Conservation (phyloP, 2,888 invertebrate genomes). For the Leucophora obtusa region DNA sequence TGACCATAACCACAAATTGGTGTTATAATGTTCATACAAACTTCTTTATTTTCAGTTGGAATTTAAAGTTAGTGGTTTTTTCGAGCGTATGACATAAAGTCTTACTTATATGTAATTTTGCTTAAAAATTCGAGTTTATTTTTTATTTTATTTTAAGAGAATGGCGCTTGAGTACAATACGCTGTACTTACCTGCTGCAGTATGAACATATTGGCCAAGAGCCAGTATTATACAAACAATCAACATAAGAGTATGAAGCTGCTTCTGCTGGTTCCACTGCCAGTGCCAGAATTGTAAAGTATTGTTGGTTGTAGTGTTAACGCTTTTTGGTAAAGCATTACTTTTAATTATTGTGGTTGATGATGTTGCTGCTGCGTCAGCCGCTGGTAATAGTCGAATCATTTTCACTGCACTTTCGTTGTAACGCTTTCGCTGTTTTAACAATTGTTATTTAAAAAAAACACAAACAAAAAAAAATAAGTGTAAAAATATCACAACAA, state of each 20-base stretch:
- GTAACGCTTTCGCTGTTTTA: slow-evolving; percentile 77
- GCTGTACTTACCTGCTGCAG: slow-evolving; percentile 62
- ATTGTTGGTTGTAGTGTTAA: slow-evolving; percentile 50
- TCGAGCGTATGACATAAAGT: background rate
- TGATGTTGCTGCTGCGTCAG: slow-evolving; percentile 57
- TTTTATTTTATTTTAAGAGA: slow-evolving; percentile 4
- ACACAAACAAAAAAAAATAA: slow-evolving; percentile 63
- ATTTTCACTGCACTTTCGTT: slow-evolving; percentile 74
- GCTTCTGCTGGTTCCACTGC: slow-evolving; percentile 32
- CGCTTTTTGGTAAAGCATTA: slow-evolving; percentile 54
- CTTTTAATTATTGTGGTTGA: slow-evolving; percentile 53
- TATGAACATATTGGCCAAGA: slow-evolving; percentile 58
- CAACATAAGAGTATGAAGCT: slow-evolving; percentile 47
- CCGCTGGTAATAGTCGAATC: slow-evolving; percentile 59
- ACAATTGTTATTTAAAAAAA: slow-evolving; percentile 65
- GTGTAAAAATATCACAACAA: slow-evolving; percentile 60
- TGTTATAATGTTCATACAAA: no score
- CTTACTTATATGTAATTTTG: background rate
- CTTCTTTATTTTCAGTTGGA: background rate
- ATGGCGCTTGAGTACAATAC: slow-evolving; percentile 12
- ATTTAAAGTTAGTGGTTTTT: background rate
- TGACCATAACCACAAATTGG: no score
- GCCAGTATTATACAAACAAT: slow-evolving; percentile 52
- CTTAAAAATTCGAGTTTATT: background rate
- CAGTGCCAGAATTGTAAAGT: slow-evolving; percentile 59